These are phyloP conservation scores for Loriculus beryllinus DNA, from an alignment of 2,797 vertebrate species.

Conservation along the genomic window DNA sequence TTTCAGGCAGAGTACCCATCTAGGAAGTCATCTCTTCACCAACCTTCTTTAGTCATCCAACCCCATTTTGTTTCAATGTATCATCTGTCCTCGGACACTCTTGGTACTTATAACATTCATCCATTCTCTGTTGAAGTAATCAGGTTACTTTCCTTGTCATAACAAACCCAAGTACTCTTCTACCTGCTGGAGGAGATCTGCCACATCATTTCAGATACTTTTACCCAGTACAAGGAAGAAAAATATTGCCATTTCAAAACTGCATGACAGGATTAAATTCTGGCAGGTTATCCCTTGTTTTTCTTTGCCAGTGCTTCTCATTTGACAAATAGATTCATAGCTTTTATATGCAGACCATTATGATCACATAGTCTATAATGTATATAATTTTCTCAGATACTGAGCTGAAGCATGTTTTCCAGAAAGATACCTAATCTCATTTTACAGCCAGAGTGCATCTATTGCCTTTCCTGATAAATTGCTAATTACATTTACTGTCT, in stretches of 20 bases:
- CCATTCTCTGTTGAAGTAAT: background rate
- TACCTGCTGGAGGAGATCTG: background rate
- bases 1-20: background rate
- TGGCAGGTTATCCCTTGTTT: background rate
- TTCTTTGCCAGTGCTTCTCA: background rate
- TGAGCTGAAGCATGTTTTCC: constrained; percentile 15
- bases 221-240: background rate
- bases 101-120: background rate
- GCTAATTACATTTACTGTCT: constrained; percentile 41
- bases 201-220: background rate
- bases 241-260: constrained; percentile 9
- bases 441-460: background rate
- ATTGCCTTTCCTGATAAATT: constrained; percentile 28
- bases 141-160: background rate
- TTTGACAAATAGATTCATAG: background rate
- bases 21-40: background rate
- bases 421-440: constrained; percentile 34
- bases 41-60: background rate
- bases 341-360: background rate
- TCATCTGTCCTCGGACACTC: background rate
- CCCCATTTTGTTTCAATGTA: background rate
- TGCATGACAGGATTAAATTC: background rate
- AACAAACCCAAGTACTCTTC: background rate
- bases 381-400: constrained; percentile 26
- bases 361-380: background rate